Evolutionary conservation across 2,797 vertebrate genomes (phyloP).

Genomic region (Mionectes olivaceus): DNA sequence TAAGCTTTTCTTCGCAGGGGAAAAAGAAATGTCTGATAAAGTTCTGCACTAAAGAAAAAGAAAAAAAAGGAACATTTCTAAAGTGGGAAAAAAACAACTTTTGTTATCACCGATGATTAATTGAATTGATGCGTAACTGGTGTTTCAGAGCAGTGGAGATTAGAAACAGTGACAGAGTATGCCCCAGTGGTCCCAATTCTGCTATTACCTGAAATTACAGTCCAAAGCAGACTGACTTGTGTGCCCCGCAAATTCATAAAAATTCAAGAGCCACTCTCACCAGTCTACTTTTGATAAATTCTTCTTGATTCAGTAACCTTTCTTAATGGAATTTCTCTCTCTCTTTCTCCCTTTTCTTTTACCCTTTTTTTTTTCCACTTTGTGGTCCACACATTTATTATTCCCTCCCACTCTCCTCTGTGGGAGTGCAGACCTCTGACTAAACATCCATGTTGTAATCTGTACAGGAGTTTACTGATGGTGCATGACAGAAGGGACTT

Average conservation of each 20-base stretch:
- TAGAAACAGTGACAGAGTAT: constrained; percentile 39
- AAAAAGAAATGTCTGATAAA: constrained; percentile 56
- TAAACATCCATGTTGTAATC: constrained; percentile 72
- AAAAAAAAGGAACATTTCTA: neutral
- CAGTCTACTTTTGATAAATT: constrained; percentile 71
- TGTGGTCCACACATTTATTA: constrained; percentile 46
- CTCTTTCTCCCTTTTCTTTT: constrained; percentile 55
- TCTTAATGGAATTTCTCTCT: constrained; percentile 74
- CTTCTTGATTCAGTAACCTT: constrained; percentile 78
- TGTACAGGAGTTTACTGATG: constrained; percentile 67
- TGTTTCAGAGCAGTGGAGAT: constrained; percentile 24
- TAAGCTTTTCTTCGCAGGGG: constrained; percentile 12
- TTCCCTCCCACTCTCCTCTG: constrained; percentile 11
- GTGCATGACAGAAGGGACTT: constrained; percentile 72
- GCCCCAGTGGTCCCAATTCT: constrained; percentile 42
- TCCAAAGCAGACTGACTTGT: constrained; percentile 50
- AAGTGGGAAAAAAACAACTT: constrained; percentile 47
- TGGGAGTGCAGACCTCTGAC: constrained; percentile 60
- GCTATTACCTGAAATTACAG: constrained; percentile 57
- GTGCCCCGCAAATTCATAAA: constrained; percentile 44
- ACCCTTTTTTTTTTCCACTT: constrained; percentile 44
- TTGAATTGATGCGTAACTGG: constrained; percentile 40
- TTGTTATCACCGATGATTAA: constrained; percentile 57
- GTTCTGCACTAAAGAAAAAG: neutral
- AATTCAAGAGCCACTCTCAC: constrained; percentile 63